Conservation (phyloP, 2,888 invertebrate genomes). For the Agrochola lota region DNA sequence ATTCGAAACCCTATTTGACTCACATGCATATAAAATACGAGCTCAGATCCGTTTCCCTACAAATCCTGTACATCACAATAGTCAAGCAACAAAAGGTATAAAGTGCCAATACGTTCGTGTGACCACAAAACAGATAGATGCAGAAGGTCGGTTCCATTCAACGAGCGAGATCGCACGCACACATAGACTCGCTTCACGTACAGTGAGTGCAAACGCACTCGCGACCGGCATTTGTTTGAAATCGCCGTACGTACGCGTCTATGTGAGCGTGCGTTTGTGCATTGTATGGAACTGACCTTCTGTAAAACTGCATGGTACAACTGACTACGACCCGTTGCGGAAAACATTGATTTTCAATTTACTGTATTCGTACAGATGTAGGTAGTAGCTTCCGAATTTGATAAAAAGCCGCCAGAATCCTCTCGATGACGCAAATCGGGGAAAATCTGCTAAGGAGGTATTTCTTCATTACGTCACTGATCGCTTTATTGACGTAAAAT, state of each 20-base stretch:
- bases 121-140: neutral
- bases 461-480: constrained; percentile 39
- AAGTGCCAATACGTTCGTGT: constrained; percentile 37
- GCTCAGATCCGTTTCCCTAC: constrained; percentile 13
- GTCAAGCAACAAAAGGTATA: constrained; percentile 36
- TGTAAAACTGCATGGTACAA: neutral
- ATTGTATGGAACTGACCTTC: neutral
- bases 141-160: neutral
- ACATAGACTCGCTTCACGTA: neutral
- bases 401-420: constrained; percentile 47
- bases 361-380: constrained; percentile 18
- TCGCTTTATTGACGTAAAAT: constrained; percentile 23
- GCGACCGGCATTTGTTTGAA: neutral
- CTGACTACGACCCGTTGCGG: constrained; percentile 15
- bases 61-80: constrained; percentile 42
- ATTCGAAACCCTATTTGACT: constrained; percentile 11
- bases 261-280: neutral
- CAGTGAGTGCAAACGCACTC: neutral
- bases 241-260: neutral
- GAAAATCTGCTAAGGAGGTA: constrained; percentile 25
- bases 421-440: constrained; percentile 19
- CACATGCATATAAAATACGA: constrained; percentile 24
- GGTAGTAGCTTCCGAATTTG: constrained; percentile 37
- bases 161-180: neutral
- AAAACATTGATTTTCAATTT: constrained; percentile 62